Conservation (phyloP, 2,797 vertebrate genomes). For the Lepus townsendii region DNA sequence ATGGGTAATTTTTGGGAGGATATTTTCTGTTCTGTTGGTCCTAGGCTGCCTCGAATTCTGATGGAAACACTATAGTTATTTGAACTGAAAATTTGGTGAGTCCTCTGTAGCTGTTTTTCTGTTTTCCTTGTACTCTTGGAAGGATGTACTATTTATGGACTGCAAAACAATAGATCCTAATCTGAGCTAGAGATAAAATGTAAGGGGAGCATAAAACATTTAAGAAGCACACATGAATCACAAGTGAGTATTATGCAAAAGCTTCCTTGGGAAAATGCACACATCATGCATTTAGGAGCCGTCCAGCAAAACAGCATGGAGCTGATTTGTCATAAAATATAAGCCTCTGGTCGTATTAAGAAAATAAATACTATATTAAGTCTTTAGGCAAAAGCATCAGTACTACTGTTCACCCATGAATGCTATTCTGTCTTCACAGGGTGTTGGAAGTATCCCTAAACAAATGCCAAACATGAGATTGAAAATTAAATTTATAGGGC, state of each 20-base stretch:
- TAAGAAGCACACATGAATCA: constrained; percentile 48
- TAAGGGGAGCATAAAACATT: constrained; percentile 54
- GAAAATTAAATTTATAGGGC: constrained; percentile 64
- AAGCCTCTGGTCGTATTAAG: constrained; percentile 55
- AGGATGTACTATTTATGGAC: constrained; percentile 65
- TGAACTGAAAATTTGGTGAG: constrained; percentile 22
- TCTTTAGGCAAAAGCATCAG: neutral
- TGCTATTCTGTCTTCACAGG: constrained; percentile 62
- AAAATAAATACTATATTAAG: constrained; percentile 60
- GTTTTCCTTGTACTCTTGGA: constrained; percentile 53
- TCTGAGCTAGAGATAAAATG: constrained; percentile 68
- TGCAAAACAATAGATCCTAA: constrained; percentile 69
- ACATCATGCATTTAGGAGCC: constrained; percentile 54
- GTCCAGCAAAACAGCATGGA: neutral
- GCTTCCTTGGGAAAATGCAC: constrained; percentile 46
- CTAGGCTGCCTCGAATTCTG: constrained; percentile 38
- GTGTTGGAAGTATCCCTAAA: constrained; percentile 66
- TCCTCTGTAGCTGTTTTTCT: constrained; percentile 54
- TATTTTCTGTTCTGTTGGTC: neutral
- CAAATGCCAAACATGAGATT: constrained; percentile 60
- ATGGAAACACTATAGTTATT: constrained; percentile 54
- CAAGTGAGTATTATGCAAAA: constrained; percentile 62
- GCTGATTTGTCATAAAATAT: constrained; percentile 13
- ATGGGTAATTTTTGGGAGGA: neutral
- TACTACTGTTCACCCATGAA: constrained; percentile 35